Evolutionary conservation across 2,113 vertebrate genomes (phyloP), one percentile per base, ranked within the genome.

Genomic region (Brienomyrus brachyistius): DNA sequence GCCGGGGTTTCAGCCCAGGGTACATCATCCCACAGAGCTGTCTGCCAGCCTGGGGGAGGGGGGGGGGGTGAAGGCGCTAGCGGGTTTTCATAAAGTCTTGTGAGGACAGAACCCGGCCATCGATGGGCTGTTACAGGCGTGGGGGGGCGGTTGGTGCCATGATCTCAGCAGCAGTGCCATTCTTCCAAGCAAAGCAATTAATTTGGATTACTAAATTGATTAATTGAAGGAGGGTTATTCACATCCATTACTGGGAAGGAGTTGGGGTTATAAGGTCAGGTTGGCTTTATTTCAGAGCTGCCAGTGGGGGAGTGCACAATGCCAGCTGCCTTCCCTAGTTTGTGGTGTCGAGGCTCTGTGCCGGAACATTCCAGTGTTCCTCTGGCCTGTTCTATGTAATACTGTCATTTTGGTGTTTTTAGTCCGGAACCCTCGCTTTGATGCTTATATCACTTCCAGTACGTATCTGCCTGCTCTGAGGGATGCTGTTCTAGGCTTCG

Each of bases 91-190:
- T 31, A 77, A 77, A 35, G 27, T 40, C 70, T 31, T 40, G 31
- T 40, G 70, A n/a, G 56, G 59, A 62, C 59, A 62, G 59, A n/a
- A 27, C 59, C 56, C 8, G 23, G 23, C 59, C 59, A n/a, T 62
- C 7, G 8, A n/a, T n/a, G 59, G 59, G 21, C 23, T 62, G 23
- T 62, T 62, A 15, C 7, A 70, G 23, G n/a, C n/a, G 23, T 2
- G 27, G 62, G 2, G 7, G 66, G 66, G 62, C 0, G 8, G 21
- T 15, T 15, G 13, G 27, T 15, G 66, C 31, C 70, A 19, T 40
- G 15, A 17, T 92, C 92, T 93, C 94, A 94, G 93, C 93, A 19
- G 43, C 15, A 43, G 13, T 0, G 35, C 74, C 35, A 2, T 80
- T 43, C 74, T 70, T 43, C 74, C 31, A 43, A 80, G 31, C 74